Evolutionary conservation across 2,113 vertebrate species (phyloP).

Genomic region (Otolemur garnettii): DNA sequence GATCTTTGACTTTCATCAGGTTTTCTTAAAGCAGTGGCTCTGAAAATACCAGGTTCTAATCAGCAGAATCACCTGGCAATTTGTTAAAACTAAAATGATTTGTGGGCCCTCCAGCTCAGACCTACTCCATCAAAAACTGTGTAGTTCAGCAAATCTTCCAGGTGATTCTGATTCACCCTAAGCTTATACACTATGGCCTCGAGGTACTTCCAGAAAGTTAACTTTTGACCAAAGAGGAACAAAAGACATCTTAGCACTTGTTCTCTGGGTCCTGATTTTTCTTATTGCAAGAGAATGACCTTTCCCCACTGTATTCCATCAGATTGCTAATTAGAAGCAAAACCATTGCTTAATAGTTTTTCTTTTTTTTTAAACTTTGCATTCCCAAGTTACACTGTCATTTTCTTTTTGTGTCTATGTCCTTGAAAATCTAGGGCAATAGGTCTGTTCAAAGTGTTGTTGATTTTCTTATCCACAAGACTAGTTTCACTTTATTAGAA

Average conservation of each 20-base stretch:
- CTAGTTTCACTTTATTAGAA: conserved; percentile 21
- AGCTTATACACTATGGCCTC: neutral
- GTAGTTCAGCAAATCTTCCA: neutral
- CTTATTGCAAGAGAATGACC: conserved; percentile 41
- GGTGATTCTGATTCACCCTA: neutral
- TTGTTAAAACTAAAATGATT: neutral
- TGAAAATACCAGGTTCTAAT: neutral
- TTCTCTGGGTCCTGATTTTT: conserved; percentile 45
- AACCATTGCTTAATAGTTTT: conserved; percentile 9
- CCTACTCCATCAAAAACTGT: neutral
- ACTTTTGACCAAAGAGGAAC: neutral
- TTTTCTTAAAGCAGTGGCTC: neutral
- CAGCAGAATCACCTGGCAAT: neutral
- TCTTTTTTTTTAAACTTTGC: conserved; percentile 8
- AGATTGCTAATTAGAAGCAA: conserved; percentile 70
- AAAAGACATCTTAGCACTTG: neutral
- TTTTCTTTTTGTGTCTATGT: conserved; percentile 68
- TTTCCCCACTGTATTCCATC: conserved; percentile 31
- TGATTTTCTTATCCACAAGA: neutral
- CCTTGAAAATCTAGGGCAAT: conserved; percentile 76
- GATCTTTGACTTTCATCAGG: neutral
- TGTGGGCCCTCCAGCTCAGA: neutral
- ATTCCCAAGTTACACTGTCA: conserved; percentile 72
- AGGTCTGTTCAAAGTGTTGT: conserved; percentile 20
- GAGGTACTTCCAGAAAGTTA: neutral